Evolutionary conservation across 2,888 invertebrate genomes (phyloP).

Genomic region (Drosophila subsilvestris): DNA sequence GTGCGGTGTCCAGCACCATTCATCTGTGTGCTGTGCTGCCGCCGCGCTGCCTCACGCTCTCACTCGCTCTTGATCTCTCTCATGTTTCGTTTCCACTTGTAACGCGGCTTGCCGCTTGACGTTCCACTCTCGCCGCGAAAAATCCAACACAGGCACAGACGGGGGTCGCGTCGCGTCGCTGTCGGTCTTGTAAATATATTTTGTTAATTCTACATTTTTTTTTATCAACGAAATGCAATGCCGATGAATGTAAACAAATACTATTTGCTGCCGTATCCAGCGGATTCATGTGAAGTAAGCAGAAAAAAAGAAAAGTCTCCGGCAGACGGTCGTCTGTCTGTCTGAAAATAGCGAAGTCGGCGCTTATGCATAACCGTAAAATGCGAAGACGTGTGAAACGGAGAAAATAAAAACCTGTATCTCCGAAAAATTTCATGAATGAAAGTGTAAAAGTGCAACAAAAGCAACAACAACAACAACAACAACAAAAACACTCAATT

Average conservation of each 20-base stretch:
- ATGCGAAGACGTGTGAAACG: constrained; percentile 41
- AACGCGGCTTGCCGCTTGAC: constrained; percentile 44
- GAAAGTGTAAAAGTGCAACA: constrained; percentile 58
- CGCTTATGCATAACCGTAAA: constrained; percentile 55
- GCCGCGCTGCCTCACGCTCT: constrained; percentile 41
- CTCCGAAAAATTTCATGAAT: constrained; percentile 64
- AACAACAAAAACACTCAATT: constrained; percentile 31
- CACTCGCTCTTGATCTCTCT: constrained; percentile 40
- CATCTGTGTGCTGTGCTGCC: constrained; percentile 39
- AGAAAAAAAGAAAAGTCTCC: constrained; percentile 9
- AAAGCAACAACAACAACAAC: constrained; percentile 1
- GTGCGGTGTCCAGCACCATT: constrained; percentile 57
- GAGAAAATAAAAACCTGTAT: constrained; percentile 7
- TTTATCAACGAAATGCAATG: constrained; percentile 17
- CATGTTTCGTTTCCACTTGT: constrained; percentile 72
- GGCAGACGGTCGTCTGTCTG: constrained; percentile 46
- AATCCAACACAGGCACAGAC: constrained; percentile 52
- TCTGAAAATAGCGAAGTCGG: constrained; percentile 44
- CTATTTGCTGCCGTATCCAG: constrained; percentile 20
- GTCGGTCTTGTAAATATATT: constrained; percentile 53
- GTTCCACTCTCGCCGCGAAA: constrained; percentile 59
- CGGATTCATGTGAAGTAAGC: constrained; percentile 38
- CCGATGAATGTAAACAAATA: constrained; percentile 35
- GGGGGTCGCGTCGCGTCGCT: constrained; percentile 50
- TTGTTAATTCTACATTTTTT: constrained; percentile 28